Evolutionary conservation across 2,888 invertebrate species (phyloP).

Genomic region (Lithosia quadra): DNA sequence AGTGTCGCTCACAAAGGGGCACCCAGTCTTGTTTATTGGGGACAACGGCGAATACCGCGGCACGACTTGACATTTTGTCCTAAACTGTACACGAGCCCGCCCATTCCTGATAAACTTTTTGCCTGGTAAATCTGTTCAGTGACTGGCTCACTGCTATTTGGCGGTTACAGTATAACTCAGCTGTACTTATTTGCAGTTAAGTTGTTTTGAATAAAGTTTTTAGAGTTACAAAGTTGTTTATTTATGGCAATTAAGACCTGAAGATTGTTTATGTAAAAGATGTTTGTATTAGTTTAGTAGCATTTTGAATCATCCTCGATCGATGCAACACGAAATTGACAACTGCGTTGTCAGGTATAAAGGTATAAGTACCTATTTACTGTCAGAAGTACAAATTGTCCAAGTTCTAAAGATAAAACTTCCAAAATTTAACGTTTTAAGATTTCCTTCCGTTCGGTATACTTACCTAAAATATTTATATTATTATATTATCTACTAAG

Average conservation of each 20-base stretch:
- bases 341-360: background rate
- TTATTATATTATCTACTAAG: background rate
- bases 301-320: background rate
- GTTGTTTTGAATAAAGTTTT: slow-evolving; percentile 18
- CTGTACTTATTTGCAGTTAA: slow-evolving; percentile 37
- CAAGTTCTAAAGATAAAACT: background rate
- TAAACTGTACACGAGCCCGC: slow-evolving; percentile 55
- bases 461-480: background rate
- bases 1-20: slow-evolving; percentile 48
- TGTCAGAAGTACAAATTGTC: background rate
- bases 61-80: slow-evolving; percentile 55
- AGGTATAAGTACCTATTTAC: background rate
- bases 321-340: background rate
- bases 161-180: slow-evolving; percentile 44
- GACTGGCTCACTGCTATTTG: slow-evolving; percentile 50
- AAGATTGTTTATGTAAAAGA: background rate
- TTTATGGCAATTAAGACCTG: background rate
- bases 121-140: slow-evolving; percentile 54
- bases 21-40: slow-evolving; percentile 54
- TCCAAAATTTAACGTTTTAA: background rate
- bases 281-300: too few species aligned
- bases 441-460: background rate
- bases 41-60: slow-evolving; percentile 54
- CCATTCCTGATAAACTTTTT: slow-evolving; percentile 69
- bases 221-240: slow-evolving; percentile 7